These are phyloP conservation scores for Momotus momota DNA, from an alignment of 2,797 vertebrate species.

Conservation along the genomic window DNA sequence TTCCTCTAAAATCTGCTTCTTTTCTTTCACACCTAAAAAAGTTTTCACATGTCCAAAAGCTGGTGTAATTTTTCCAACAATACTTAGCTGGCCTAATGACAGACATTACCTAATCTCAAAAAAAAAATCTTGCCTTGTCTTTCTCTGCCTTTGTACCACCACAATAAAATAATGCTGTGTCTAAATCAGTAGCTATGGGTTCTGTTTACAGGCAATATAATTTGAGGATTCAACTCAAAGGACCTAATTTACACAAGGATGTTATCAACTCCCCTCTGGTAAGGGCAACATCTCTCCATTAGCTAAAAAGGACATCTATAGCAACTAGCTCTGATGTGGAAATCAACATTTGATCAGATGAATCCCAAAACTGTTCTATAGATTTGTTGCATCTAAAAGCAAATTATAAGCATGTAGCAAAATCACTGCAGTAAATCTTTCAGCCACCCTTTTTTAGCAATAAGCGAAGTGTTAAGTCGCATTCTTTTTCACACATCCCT, in stretches of 20 bases:
- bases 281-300: not conserved
- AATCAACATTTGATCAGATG: accelerated
- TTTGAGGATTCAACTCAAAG: not conserved
- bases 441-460: not conserved
- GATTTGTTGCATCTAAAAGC: not conserved
- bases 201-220: not conserved
- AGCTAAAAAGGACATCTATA: not conserved
- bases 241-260: not conserved
- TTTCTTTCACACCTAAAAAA: not conserved
- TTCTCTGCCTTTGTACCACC: not conserved
- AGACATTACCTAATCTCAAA: not conserved
- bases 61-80: not conserved
- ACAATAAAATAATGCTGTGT: not conserved
- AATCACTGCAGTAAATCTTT: not conserved
- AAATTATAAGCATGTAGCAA: not conserved
- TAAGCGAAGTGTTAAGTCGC: not conserved
- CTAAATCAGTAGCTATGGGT: not conserved
- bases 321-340: not conserved
- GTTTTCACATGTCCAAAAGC: not conserved
- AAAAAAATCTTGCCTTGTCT: not conserved
- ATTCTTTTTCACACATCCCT: not conserved
- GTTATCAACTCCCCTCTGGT: not conserved
- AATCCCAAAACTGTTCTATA: not conserved
- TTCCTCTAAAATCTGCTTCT: not conserved
- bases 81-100: not conserved